These are phyloP conservation scores for Agriopis marginaria DNA, from an alignment of 2,888 invertebrate genomes.

Conservation along the genomic window DNA sequence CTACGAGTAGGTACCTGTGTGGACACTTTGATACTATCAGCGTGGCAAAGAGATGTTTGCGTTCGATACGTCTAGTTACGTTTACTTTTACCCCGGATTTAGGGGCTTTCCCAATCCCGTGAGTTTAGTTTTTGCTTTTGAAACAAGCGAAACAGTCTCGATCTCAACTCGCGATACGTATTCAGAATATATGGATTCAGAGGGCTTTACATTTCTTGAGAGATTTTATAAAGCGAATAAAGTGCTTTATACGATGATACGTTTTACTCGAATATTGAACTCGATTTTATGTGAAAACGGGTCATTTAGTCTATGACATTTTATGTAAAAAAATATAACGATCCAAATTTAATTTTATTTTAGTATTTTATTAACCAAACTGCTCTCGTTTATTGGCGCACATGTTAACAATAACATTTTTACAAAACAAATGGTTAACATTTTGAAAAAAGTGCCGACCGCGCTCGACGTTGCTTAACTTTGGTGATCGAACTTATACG, in stretches of 20 bases:
- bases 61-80: constrained; percentile 56
- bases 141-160: constrained; percentile 32
- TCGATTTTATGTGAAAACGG: constrained; percentile 21
- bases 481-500: no score
- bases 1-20: constrained; percentile 42
- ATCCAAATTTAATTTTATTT: constrained; percentile 17
- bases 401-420: no score
- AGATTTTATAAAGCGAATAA: constrained; percentile 28
- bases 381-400: not conserved
- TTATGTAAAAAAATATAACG: constrained; percentile 17
- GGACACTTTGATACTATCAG: constrained; percentile 60
- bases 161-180: constrained; percentile 21
- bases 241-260: constrained; percentile 29
- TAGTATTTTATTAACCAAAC: constrained; percentile 3
- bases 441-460: no score
- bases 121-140: constrained; percentile 50
- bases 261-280: constrained; percentile 20
- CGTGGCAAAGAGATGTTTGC: constrained; percentile 53
- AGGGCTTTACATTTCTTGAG: constrained; percentile 31
- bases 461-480: no score
- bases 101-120: constrained; percentile 43
- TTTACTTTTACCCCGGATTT: constrained; percentile 52
- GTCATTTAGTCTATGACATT: constrained; percentile 24
- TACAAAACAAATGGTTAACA: no score
- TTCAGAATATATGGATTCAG: constrained; percentile 27